Conservation (phyloP, 2,797 vertebrate species). For the Oreochromis mossambicus region DNA sequence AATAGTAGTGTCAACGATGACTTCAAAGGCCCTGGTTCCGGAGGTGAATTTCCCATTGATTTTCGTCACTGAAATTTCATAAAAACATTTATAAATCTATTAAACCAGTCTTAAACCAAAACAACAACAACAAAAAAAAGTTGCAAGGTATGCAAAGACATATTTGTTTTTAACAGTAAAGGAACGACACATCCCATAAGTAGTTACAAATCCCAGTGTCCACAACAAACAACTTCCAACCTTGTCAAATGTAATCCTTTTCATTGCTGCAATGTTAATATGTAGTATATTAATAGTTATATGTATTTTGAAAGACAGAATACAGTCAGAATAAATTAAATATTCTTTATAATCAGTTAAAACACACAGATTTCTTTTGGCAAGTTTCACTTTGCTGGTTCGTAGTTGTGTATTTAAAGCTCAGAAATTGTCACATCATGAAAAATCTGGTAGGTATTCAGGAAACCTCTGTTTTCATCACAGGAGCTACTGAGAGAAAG, state of each 20-base stretch:
- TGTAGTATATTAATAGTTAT: not conserved
- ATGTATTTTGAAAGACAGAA: not conserved
- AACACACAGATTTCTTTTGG: not conserved
- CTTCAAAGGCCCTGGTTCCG: no score
- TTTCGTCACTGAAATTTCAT: not conserved
- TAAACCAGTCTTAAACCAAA: not conserved
- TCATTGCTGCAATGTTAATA: not conserved
- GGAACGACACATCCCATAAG: not conserved
- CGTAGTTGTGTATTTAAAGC: not conserved
- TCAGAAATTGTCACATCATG: not conserved
- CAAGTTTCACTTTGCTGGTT: not conserved
- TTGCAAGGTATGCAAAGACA: not conserved
- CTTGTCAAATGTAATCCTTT: not conserved
- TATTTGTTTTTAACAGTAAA: not conserved
- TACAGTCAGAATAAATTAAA: not conserved
- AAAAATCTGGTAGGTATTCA: not conserved
- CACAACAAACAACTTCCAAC: not conserved
- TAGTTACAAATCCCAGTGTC: not conserved
- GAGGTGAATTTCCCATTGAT: not conserved
- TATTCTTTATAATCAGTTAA: not conserved
- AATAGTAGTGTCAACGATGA: not conserved
- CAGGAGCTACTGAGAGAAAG: not conserved
- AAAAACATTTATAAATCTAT: not conserved
- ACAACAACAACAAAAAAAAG: not conserved
- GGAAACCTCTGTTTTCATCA: constrained; percentile 18